Evolutionary conservation across 2,113 vertebrate genomes (phyloP).

Genomic region (Laticauda colubrina): DNA sequence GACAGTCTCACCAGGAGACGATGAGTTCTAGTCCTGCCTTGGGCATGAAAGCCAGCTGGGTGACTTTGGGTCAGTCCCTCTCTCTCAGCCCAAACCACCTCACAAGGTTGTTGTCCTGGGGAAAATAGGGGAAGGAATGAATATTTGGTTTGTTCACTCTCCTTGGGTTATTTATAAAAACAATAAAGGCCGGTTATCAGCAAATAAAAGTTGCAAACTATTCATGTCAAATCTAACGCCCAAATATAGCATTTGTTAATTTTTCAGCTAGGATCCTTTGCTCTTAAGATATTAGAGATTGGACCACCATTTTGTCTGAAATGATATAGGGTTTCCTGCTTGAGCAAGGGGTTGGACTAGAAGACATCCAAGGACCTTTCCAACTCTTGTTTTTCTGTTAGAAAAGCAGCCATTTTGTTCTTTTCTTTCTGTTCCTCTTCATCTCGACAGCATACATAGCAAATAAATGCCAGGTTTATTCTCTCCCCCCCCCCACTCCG

Average conservation of each 20-base stretch:
- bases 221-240: background rate
- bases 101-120: background rate
- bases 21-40: background rate
- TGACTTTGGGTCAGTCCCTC: background rate
- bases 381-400: background rate
- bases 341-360: background rate
- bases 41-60: background rate
- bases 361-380: background rate
- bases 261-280: slow-evolving; percentile 52
- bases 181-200: background rate
- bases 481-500: background rate
- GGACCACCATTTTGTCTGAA: background rate
- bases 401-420: slow-evolving; percentile 42
- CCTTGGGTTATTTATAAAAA: background rate
- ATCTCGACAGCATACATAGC: slow-evolving; percentile 19
- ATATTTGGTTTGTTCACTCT: background rate
- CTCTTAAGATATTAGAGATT: slow-evolving; percentile 20
- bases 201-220: background rate
- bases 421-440: background rate
- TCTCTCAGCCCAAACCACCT: background rate
- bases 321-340: background rate
- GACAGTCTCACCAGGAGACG: background rate
- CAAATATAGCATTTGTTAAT: slow-evolving; percentile 9
- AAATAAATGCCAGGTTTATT: slow-evolving; percentile 41
- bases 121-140: background rate